Evolutionary conservation across 2,797 vertebrate species (phyloP).

Genomic region (Schizothorax lantsangensis): DNA sequence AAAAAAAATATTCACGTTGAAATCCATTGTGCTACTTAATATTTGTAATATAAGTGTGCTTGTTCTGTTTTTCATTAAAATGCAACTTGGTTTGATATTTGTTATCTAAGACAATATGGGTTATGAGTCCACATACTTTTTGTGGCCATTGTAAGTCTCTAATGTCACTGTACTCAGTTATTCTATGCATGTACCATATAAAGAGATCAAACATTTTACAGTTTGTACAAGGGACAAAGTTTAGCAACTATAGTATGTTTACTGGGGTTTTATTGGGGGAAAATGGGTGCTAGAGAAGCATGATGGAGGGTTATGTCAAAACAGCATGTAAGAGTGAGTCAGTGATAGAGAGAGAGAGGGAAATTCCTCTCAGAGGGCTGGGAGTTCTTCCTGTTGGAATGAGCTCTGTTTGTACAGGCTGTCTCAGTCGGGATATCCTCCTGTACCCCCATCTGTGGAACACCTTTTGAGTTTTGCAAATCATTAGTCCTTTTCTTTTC

Average conservation of each 20-base stretch:
- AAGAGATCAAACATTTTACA: not conserved
- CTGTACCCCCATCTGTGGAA: slow-evolving; percentile 73
- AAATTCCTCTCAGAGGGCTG: slow-evolving; percentile 73
- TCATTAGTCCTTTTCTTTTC: not conserved
- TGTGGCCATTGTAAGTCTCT: not conserved
- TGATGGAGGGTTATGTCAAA: slow-evolving; percentile 13
- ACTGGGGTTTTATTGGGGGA: slow-evolving; percentile 12
- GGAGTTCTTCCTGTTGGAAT: slow-evolving; percentile 82
- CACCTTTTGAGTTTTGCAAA: slow-evolving; percentile 18
- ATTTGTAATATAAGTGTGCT: not conserved
- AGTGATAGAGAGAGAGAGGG: slow-evolving; percentile 60
- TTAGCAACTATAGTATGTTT: not conserved
- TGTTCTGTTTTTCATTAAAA: not conserved
- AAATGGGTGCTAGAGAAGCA: slow-evolving; percentile 14
- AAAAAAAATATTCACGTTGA: too few relatives aligned
- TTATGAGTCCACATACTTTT: not conserved
- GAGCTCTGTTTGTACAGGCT: slow-evolving; percentile 85
- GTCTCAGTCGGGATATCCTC: slow-evolving; percentile 85
- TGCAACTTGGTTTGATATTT: not conserved
- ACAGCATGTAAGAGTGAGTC: slow-evolving; percentile 29
- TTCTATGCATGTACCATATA: not conserved
- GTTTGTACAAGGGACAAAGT: not conserved
- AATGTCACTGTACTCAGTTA: not conserved
- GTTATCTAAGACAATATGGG: not conserved
- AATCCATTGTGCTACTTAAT: not conserved